These are phyloP conservation scores for Eurytoma californica DNA, from an alignment of 2,888 invertebrate species.

Conservation along the genomic window DNA sequence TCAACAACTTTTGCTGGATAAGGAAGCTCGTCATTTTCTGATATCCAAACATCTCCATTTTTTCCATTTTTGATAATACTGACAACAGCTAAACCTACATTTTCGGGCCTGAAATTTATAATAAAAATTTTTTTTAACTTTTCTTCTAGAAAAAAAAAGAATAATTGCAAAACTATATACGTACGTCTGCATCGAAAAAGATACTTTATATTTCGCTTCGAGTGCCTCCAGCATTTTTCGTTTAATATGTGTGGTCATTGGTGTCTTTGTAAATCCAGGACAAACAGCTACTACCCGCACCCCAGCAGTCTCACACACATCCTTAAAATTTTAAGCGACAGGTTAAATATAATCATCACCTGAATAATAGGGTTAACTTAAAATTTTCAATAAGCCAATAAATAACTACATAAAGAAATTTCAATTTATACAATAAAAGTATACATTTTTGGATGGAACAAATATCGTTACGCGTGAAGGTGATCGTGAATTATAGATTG, in stretches of 20 bases:
- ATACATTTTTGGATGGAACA: no score
- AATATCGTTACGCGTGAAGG: no score
- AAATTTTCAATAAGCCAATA: no score
- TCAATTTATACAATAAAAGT: no score
- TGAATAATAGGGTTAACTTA: no score
- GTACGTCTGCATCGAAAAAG: not conserved
- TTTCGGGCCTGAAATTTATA: not conserved
- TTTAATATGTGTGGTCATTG: not conserved
- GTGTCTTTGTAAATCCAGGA: constrained; percentile 67
- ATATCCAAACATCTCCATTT: constrained; percentile 19
- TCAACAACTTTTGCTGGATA: not conserved
- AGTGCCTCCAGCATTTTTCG: not conserved
- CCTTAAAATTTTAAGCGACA: not conserved
- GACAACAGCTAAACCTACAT: not conserved
- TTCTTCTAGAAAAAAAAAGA: no score
- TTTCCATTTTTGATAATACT: constrained; percentile 10
- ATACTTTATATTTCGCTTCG: no score
- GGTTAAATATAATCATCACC: no score
- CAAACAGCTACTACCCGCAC: constrained; percentile 69
- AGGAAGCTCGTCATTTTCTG: not conserved
- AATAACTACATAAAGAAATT: no score
- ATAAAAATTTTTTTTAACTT: not conserved
- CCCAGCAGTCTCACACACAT: constrained; percentile 65
- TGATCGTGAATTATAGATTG: no score
- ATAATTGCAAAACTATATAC: not conserved